Evolutionary conservation across 2,113 vertebrate species (phyloP), one percentile per base, ranked within the genome.

Genomic region (Hippopotamus amphibius): DNA sequence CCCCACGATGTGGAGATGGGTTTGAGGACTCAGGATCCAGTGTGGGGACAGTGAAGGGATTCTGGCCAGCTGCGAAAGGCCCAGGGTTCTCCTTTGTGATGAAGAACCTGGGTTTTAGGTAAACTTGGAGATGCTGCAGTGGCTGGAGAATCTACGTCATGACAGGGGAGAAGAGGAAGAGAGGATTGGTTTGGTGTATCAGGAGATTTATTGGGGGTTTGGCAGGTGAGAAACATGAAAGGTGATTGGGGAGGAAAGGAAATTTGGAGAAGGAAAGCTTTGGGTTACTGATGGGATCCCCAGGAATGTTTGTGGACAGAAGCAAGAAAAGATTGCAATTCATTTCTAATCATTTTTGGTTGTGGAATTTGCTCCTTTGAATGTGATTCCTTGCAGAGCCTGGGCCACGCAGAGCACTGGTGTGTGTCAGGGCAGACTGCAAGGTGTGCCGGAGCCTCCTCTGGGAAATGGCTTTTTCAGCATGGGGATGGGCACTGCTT

Each of bases 351-450:
- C 16, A 13, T 19, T 77, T 76, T 37, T 17, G 17, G 33, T 48
- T 65, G 22, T 77, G 53, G 77, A 48, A 33, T 65, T 50, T 22
- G 14, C 46, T 61, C 55, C 22, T 46, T 15, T 48, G 19, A 72
- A 43, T 43, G 65, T 13, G 59, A 57, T 26, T 61, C 28, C 71
- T 3, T 21, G 37, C 26, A 19, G 55, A 59, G 68, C 12, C 7
- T 1, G 43, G 26, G 63, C 63, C 37, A 13, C 4, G 2, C 0
- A 33, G 28, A 17, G 13, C 37, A 0, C 84, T 65, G 65, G 57
- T 22, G 14, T 33, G 55, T 15, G 4, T 6, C 5, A 55, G 43
- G 14, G 2, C 17, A 1, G 10, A 2, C 16, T 2, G 33, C 19
- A 33, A 21, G 63, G 43, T 0, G 0, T 21, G 72, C n/a, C 14